Evolutionary conservation across 1,140 invertebrate species (phyloP).

Genomic region (Macrosteles quadrilineatus): DNA sequence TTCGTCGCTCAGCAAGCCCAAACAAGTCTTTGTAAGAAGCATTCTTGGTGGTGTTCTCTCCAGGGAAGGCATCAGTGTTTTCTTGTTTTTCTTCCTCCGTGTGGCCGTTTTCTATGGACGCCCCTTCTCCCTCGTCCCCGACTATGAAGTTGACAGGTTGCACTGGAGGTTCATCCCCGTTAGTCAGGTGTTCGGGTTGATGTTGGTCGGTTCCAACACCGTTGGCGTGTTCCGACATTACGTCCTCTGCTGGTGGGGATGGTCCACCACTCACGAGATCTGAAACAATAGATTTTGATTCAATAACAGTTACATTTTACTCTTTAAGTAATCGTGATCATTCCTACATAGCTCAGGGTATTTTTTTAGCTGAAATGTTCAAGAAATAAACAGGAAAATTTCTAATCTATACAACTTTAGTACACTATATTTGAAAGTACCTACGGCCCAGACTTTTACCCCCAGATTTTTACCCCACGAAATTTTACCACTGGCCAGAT

Average conservation of each 20-base stretch:
- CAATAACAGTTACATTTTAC: neutral
- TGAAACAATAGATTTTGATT: too few relatives aligned
- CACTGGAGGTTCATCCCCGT: neutral
- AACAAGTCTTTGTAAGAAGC: slow-evolving; percentile 47
- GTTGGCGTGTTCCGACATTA: neutral
- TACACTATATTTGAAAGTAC: too few relatives aligned
- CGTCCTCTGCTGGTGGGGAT: neutral
- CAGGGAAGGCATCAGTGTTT: slow-evolving; percentile 54
- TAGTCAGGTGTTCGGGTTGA: too few relatives aligned
- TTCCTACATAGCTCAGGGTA: too few relatives aligned
- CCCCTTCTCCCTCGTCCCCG: slow-evolving; percentile 47
- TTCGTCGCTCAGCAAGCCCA: slow-evolving; percentile 55
- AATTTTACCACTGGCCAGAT: too few relatives aligned
- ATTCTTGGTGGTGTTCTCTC: slow-evolving; percentile 42
- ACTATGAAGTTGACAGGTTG: slow-evolving; percentile 54
- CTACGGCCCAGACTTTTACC: too few relatives aligned
- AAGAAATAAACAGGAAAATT: too few relatives aligned
- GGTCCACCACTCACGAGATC: neutral
- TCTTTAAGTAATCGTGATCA: neutral
- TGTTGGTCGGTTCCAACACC: neutral
- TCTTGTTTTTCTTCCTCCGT: slow-evolving; percentile 51
- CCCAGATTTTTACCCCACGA: too few relatives aligned
- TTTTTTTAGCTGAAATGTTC: too few relatives aligned
- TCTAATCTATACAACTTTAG: too few relatives aligned
- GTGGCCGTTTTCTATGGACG: neutral